phyloP scores from a whole-genome alignment of 2,888 invertebrate genomes.

The Alloscopus bannaensis region DNA sequence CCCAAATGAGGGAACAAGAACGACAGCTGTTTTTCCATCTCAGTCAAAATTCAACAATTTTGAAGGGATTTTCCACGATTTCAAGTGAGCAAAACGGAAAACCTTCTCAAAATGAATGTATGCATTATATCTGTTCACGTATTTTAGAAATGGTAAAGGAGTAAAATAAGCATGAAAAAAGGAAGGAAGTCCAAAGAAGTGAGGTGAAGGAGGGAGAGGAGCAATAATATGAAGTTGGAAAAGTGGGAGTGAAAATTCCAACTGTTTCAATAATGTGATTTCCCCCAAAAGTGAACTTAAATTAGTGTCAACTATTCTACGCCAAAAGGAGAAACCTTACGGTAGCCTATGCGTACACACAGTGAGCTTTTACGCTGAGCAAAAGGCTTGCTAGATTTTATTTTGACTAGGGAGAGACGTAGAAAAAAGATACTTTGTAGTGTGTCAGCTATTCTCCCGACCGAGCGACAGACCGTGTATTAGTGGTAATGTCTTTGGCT shows the following conservation, averaged over 20 bases:
- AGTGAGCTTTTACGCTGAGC: no score
- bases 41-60: background rate
- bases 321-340: constrained; percentile 25
- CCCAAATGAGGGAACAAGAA: constrained; percentile 1
- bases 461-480: constrained; percentile 45
- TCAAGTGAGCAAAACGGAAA: background rate
- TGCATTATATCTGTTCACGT: no score
- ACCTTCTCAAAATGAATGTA: no score
- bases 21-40: constrained; percentile 50
- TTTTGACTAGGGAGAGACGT: background rate
- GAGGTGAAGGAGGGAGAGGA: background rate
- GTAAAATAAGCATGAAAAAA: constrained; percentile 7
- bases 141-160: no score
- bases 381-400: no score
- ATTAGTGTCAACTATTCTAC: constrained; percentile 55
- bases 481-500: constrained; percentile 58
- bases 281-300: constrained; percentile 47
- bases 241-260: constrained; percentile 47
- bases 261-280: constrained; percentile 55
- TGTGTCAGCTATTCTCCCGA: constrained; percentile 18
- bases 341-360: no score
- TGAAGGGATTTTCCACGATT: background rate
- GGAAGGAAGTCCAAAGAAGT: background rate
- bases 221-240: constrained; percentile 36
- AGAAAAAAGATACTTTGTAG: no score